These are phyloP conservation scores for Brenthis ino DNA, from an alignment of 2,888 invertebrate species.

Conservation along the genomic window DNA sequence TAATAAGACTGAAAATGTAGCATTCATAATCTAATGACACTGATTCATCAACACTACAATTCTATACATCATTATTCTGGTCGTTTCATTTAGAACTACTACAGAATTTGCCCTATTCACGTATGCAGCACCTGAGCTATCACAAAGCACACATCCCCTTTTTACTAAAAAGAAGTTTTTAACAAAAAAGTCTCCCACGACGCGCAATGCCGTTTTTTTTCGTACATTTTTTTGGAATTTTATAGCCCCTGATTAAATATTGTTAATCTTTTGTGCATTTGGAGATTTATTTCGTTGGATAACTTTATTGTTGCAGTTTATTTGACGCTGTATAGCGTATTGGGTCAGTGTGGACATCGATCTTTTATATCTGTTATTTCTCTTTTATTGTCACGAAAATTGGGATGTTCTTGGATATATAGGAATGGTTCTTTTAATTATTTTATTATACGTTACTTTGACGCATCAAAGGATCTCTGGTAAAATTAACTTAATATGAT, in stretches of 20 bases:
- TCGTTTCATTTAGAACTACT: constrained; percentile 28
- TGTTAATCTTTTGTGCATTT: constrained; percentile 42
- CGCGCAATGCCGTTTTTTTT: constrained; percentile 61
- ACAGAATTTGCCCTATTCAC: constrained; percentile 52
- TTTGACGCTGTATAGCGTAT: constrained; percentile 41
- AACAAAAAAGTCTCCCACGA: constrained; percentile 63
- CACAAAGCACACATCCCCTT: constrained; percentile 58
- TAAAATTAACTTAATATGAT: too few species aligned
- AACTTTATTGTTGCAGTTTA: constrained; percentile 33
- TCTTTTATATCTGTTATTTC: neutral
- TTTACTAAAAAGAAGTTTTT: constrained; percentile 55
- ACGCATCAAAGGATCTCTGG: too few species aligned
- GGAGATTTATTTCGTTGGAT: constrained; percentile 36
- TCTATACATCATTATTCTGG: constrained; percentile 24
- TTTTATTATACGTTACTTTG: too few species aligned
- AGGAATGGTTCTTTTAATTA: neutral
- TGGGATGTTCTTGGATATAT: neutral
- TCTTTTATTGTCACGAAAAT: neutral
- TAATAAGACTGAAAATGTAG: neutral
- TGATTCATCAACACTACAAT: constrained; percentile 29
- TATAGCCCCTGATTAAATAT: constrained; percentile 57
- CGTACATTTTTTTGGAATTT: constrained; percentile 46
- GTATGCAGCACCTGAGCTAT: constrained; percentile 60
- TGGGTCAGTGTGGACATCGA: constrained; percentile 44
- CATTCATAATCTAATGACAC: constrained; percentile 18